phyloP scores from a whole-genome alignment of 2,888 invertebrate species.

The Habrosyne pyritoides region DNA sequence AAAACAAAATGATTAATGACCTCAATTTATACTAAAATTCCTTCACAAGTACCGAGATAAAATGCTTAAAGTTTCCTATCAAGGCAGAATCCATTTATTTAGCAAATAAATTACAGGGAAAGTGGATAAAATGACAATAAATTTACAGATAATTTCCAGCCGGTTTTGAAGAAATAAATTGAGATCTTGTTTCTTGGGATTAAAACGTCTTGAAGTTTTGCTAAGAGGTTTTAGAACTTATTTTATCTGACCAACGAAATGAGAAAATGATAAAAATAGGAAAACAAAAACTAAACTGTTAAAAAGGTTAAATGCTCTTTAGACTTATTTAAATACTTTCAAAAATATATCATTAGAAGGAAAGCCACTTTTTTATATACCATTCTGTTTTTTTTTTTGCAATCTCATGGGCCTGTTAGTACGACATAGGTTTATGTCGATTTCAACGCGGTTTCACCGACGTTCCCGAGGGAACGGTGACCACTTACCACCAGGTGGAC shows the following conservation, averaged over 20 bases:
- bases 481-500: too few species aligned
- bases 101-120: slow-evolving; percentile 14
- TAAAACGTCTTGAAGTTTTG: slow-evolving; percentile 4
- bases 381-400: too few species aligned
- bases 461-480: too few species aligned
- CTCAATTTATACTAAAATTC: neutral
- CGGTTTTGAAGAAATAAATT: slow-evolving; percentile 15
- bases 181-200: slow-evolving; percentile 9
- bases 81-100: slow-evolving; percentile 13
- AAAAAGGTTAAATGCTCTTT: too few species aligned
- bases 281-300: too few species aligned
- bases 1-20: neutral
- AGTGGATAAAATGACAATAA: slow-evolving; percentile 19
- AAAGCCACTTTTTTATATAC: too few species aligned
- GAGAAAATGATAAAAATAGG: neutral
- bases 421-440: too few species aligned
- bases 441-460: too few species aligned
- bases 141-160: slow-evolving; percentile 6
- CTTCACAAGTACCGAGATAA: neutral
- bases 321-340: too few species aligned
- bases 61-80: slow-evolving; percentile 9
- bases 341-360: too few species aligned
- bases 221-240: neutral
- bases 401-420: too few species aligned
- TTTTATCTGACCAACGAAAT: neutral